Evolutionary conservation across 2,113 vertebrate genomes (phyloP).

Genomic region (Epinephelus fuscoguttatus): DNA sequence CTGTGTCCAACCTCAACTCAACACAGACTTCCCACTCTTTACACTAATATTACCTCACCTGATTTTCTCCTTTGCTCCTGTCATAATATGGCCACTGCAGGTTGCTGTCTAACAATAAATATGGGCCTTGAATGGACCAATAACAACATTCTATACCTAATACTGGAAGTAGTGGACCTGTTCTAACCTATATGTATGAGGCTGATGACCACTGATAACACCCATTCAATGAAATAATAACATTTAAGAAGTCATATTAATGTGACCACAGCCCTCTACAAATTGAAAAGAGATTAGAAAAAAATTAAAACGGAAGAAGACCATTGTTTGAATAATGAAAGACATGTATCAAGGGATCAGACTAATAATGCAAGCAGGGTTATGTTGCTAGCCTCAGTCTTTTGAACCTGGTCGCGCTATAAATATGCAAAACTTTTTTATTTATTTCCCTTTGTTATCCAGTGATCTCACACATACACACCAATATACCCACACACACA

Average conservation of each 20-base stretch:
- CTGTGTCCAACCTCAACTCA: no score
- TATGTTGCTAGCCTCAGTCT: constrained; percentile 7
- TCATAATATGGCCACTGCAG: no score
- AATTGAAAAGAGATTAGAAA: not conserved
- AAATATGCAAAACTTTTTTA: constrained; percentile 21
- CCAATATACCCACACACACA: not conserved
- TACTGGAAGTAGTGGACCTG: no score
- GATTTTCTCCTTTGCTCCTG: no score
- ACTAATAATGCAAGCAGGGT: constrained; percentile 12
- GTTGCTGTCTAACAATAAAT: no score
- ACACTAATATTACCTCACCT: no score
- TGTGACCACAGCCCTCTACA: constrained; percentile 22
- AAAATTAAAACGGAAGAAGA: not conserved
- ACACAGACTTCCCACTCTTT: no score
- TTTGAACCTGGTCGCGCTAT: constrained; percentile 15
- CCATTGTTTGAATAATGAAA: constrained; percentile 39
- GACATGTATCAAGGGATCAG: constrained; percentile 37
- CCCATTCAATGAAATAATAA: no score
- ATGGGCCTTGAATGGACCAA: no score
- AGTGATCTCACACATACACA: not conserved
- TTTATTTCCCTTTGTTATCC: constrained; percentile 2
- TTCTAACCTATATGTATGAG: no score
- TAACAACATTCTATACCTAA: no score
- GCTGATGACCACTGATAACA: no score
- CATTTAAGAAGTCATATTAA: not conserved